Conservation (phyloP, 1,140 invertebrate genomes). For the Drosophila littoralis region DNA sequence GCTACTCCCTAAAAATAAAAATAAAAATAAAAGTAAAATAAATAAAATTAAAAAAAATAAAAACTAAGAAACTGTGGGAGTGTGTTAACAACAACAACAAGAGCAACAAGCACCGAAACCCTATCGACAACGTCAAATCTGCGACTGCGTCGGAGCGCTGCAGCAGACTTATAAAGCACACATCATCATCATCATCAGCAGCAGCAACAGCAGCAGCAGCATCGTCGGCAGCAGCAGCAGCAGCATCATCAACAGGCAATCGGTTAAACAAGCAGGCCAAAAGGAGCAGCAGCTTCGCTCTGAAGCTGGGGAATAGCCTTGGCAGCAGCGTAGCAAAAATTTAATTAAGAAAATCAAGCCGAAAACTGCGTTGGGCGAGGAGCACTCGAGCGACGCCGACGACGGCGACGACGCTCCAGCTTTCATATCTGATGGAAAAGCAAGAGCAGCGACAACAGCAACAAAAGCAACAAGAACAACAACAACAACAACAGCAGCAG, state of each 20-base stretch:
- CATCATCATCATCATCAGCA: conserved; percentile 71
- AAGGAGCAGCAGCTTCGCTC: conserved; percentile 36
- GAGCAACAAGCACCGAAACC: conserved; percentile 47
- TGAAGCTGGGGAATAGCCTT: conserved; percentile 53
- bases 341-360: conserved; percentile 82
- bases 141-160: conserved; percentile 62
- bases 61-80: conserved; percentile 66
- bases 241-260: conserved; percentile 50
- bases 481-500: conserved; percentile 39
- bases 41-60: conserved; percentile 33
- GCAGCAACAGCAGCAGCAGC: conserved; percentile 35
- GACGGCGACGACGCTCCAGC: conserved; percentile 73
- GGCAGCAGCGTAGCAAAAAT: conserved; percentile 78
- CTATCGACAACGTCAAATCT: conserved; percentile 72
- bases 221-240: not conserved
- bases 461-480: conserved; percentile 34
- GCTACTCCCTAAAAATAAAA: conserved; percentile 23
- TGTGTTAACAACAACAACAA: conserved; percentile 78
- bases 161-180: conserved; percentile 76
- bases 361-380: conserved; percentile 69
- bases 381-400: conserved; percentile 66
- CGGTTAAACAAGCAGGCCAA: conserved; percentile 45
- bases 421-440: conserved; percentile 81
- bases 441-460: conserved; percentile 60
- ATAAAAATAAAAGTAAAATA: conserved; percentile 12